Conservation (phyloP, 2,797 vertebrate species). For the Bothrops alternatus region DNA sequence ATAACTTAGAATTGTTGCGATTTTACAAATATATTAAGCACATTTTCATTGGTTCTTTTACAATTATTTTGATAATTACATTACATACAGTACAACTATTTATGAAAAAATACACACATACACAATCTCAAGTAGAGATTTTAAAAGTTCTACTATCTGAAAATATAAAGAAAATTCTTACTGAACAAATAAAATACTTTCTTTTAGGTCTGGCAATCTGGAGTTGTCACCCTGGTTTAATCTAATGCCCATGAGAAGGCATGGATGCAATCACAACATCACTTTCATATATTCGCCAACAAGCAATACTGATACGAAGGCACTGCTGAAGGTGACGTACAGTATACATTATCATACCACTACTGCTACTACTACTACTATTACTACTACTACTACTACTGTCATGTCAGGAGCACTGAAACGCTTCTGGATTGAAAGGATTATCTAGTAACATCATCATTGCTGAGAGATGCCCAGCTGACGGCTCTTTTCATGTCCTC, state of each 20-base stretch:
- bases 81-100: neutral
- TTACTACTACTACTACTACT: too few species aligned
- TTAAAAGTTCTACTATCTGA: neutral
- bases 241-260: neutral
- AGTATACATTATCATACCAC: neutral
- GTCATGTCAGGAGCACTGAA: too few species aligned
- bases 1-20: neutral
- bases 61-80: neutral
- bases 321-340: neutral
- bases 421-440: too few species aligned
- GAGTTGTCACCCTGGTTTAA: neutral
- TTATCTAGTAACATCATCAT: neutral
- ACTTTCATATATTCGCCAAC: neutral
- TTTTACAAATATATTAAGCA: neutral
- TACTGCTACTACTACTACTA: too few species aligned
- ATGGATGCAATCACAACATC: neutral
- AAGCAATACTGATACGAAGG: neutral
- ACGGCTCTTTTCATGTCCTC: neutral
- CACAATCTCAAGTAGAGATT: neutral
- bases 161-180: neutral
- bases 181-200: neutral
- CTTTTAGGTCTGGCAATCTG: neutral
- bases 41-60: neutral
- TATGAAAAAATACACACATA: neutral
- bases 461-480: neutral